phyloP scores from a whole-genome alignment of 2,797 vertebrate genomes.

The Mastacembelus armatus region DNA sequence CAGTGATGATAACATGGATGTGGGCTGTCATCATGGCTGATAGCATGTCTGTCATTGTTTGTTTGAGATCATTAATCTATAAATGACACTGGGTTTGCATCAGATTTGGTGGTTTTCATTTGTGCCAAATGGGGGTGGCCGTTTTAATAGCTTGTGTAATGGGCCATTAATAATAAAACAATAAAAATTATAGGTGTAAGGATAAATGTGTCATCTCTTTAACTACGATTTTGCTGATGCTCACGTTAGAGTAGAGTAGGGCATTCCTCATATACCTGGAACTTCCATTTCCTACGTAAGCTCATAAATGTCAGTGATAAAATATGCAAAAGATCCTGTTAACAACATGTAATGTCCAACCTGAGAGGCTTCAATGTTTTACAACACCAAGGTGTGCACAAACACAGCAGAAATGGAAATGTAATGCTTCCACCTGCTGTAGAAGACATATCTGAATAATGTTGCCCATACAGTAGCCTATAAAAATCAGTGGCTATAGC shows the following conservation, averaged over 20 bases:
- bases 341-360: slow-evolving; percentile 43
- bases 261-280: slow-evolving; percentile 32
- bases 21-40: slow-evolving; percentile 12
- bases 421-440: slow-evolving; percentile 40
- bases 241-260: neutral
- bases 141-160: slow-evolving; percentile 7
- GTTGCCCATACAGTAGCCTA: slow-evolving; percentile 29
- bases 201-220: neutral
- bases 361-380: slow-evolving; percentile 45
- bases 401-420: slow-evolving; percentile 35
- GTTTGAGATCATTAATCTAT: slow-evolving; percentile 11
- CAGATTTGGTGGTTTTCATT: slow-evolving; percentile 2
- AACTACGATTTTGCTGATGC: neutral
- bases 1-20: slow-evolving; percentile 1
- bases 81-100: slow-evolving; percentile 2
- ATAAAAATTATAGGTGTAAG: neutral
- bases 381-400: slow-evolving; percentile 44
- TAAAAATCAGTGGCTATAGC: slow-evolving; percentile 62
- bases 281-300: slow-evolving; percentile 28
- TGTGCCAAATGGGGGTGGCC: neutral
- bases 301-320: slow-evolving; percentile 56
- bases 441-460: slow-evolving; percentile 60
- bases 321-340: slow-evolving; percentile 51
- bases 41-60: slow-evolving; percentile 25
- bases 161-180: slow-evolving; percentile 4